Evolutionary conservation across 1,140 invertebrate genomes (phyloP), one percentile per base, ranked within the genome.

Genomic region (Drosophila asahinai): DNA sequence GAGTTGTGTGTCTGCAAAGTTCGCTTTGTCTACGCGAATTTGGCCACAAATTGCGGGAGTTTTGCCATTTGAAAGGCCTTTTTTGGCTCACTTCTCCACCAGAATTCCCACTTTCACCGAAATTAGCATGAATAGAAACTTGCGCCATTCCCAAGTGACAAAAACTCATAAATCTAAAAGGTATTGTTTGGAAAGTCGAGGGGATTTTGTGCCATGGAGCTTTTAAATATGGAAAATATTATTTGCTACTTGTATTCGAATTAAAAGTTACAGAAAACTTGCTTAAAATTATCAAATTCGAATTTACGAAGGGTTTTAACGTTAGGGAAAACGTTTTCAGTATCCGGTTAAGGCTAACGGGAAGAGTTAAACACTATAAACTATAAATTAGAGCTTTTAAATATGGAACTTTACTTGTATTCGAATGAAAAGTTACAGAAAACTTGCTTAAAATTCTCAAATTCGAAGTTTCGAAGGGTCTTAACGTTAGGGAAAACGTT

Each of bases 1-100:
- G 11, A 30, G 54, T 59, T 51, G 25, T 3, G 57, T 48, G 83
- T 81, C 83, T 79, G 80, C 25, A 82, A 86, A 86, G 76, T 86
- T 55, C 15, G 54, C 36, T 14, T 55, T 55, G 54, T 55, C 36
- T 55, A 8, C 36, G 19, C 54, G 54, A 55, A 22, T 55, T 22
- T 83, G 51, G 61, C 63, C 33, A n/a, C 52, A 77, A 72, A 51
- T 63, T 59, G 58, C 54, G 54, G 33, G 33, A 55, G 54, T 22
- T 83, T 65, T 55, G 64, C 47, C 22, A 58, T 77, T 81, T 62
- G 52, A 58, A 58, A 61, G 66, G 52, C 33, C 76, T 55, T 55
- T 55, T 22, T 55, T 38, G 19, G 54, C 19, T 38, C 36, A 57
- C 54, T 57, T 57, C 19, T 11, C 52, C 19, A 25, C 14, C 54